Evolutionary conservation across 1,140 invertebrate genomes (phyloP), one percentile per base, ranked within the genome.

Genomic region (Augochlora pura): DNA sequence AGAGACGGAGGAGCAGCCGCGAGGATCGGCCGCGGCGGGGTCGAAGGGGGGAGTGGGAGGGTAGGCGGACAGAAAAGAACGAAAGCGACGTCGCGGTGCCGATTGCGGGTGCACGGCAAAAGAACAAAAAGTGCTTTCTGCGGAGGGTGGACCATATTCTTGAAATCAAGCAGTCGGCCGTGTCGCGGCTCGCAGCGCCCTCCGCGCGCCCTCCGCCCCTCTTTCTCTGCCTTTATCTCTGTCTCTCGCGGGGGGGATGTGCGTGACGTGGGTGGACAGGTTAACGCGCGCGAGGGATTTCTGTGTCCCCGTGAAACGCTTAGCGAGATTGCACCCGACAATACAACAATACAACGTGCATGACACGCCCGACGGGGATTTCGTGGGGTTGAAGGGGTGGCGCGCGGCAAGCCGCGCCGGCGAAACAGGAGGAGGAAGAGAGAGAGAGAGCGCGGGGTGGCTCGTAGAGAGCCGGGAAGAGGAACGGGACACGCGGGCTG

Each of bases 321-420:
- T 93, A 93, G 92, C 88, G 91, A 92, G 89, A 93, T 93, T 93
- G 92, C 92, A 90, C 86, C 87, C 91, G 92, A 93, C 92, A 93
- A 93, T 92, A 91, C 90, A 88, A 92, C 90, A 93, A 93, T 92
- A 90, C 90, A 89, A 86, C 88, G 88, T 91, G 88, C 89, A 91
- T 92, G 91, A 93, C 92, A 93, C 92, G 91, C 91, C 91, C 91
- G 91, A 89, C 89, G 88, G 85, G 87, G 88, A 82, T 87, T 86
- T 84, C 87, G 74, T 81, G 64, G 80, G 49, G 81, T 81, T 76
- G 65, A 73, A 78, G 77, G 74, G 67, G 52, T 46, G 42, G 10
- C 14, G 10, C 14, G 42, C 42, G 32, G 32, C 32, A 32, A 32
- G 32, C 32, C 32, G 42, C 42, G 42, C 42, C 39, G 60, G 66